Evolutionary conservation across 2,888 invertebrate species (phyloP), one percentile per base, ranked within the genome.

Genomic region (Hemaris fuciformis): DNA sequence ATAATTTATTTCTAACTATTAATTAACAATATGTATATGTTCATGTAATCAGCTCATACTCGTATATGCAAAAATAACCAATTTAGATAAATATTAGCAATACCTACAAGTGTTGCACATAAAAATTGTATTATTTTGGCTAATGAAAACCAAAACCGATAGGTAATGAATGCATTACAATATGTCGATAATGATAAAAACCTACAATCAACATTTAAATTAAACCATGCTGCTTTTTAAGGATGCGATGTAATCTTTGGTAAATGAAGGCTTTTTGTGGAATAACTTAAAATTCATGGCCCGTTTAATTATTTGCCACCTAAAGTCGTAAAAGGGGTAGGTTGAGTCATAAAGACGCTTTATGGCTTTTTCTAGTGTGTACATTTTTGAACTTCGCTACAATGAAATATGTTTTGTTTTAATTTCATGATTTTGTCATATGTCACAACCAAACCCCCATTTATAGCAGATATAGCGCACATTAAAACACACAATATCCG

Each of bases 401-500:
- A 8, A 18, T 15, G 15, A 6, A 20, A 22, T 46, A 25, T 25
- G 23, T 46, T 46, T 46, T 46, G 46, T 13, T 27, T 18, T 53
- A 8, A 27, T 27, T 18, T 53, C 3, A 15, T 18, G 8, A 3
- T 18, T 31, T 53, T 27, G n/a, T n/a, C n/a, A n/a, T n/a, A n/a
- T n/a, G n/a, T n/a, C n/a, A 18, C 4, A 31, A 15, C 45, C 18
- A 10, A 31, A 6, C 25, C 15, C 25, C 31, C 31, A 53, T 53
- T 53, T 53, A 27, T 18, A 18, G 20, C 27, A 53, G 53, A 53
- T 53, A 53, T 53, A 10, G 53, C 18, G 22, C 27, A 53, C 53
- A 53, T 53, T 53, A 53, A 53, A 31, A 53, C 53, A 53, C 53
- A 18, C 53, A 53, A 53, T 53, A 53, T 18, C 53, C 31, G 53